These are phyloP conservation scores for Amblyopsis hoosieri DNA, from an alignment of 2,797 vertebrate genomes.

Conservation along the genomic window DNA sequence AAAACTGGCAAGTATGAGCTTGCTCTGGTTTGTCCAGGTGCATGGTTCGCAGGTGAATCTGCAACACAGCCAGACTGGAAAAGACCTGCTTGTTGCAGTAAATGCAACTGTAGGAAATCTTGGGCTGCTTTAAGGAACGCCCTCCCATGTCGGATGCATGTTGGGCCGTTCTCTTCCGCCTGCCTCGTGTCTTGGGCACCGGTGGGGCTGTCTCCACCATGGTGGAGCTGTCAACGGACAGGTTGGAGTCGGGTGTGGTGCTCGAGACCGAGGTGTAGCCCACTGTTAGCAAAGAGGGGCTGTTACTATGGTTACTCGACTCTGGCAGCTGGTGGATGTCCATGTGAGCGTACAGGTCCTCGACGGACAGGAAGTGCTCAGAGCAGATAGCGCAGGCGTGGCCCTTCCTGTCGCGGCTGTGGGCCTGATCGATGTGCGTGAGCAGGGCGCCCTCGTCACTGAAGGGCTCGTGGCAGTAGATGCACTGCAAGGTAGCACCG, in stretches of 20 bases:
- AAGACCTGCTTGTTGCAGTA: conserved; percentile 98
- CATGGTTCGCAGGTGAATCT: conserved; percentile 98
- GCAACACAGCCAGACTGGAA: conserved; percentile 94
- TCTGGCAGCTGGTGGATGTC: conserved; percentile 96
- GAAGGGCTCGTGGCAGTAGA: conserved; percentile 97
- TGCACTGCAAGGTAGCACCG: conserved; percentile 89
- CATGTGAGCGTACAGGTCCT: conserved; percentile 97
- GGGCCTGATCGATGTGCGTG: conserved; percentile 93
- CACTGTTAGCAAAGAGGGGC: conserved; percentile 92
- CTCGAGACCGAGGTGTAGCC: conserved; percentile 98
- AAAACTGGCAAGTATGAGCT: conserved; percentile 97
- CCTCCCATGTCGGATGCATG: conserved; percentile 86
- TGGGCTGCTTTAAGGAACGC: conserved; percentile 89
- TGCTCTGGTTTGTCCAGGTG: conserved; percentile 98
- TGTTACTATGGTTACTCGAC: conserved; percentile 98
- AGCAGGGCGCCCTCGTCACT: conserved; percentile 90
- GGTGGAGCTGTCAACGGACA: conserved; percentile 95
- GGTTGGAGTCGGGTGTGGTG: conserved; percentile 97
- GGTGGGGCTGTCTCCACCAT: conserved; percentile 91
- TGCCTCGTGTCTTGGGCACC: conserved; percentile 88
- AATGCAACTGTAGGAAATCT: conserved; percentile 95
- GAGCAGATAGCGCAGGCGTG: conserved; percentile 92
- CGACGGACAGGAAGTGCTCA: conserved; percentile 91
- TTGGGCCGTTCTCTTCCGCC: conserved; percentile 90
- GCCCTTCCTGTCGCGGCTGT: conserved; percentile 89